Percentiles rank a stretch among this genome's conserved stretches.
These are phyloP conservation scores for Tachycineta bicolor DNA, from an alignment of 2,113 vertebrate species.

Conservation along the genomic window DNA sequence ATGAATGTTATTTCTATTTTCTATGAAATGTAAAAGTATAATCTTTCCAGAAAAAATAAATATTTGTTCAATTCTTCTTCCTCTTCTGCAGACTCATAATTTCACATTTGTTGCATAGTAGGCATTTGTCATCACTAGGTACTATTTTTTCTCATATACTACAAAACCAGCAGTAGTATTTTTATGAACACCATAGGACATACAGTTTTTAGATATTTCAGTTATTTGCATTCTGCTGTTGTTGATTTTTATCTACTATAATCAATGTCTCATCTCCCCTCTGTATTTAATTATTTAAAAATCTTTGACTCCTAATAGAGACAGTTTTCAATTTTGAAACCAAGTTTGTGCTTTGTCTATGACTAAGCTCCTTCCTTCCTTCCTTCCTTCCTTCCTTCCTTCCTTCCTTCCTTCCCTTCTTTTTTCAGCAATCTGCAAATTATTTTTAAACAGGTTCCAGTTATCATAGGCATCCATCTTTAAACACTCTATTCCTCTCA, in stretches of 20 bases:
- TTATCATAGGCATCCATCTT: neutral
- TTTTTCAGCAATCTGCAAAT: neutral
- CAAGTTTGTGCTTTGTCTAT: neutral
- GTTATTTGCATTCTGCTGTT: neutral
- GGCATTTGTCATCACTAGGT: neutral
- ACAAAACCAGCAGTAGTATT: neutral
- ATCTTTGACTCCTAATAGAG: neutral
- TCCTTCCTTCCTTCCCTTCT: neutral
- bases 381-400: neutral
- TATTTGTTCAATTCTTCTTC: neutral
- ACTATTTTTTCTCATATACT: neutral
- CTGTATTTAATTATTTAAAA: neutral
- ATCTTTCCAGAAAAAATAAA: neutral
- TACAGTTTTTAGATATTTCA: neutral
- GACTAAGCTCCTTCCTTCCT: neutral
- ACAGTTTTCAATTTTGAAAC: neutral
- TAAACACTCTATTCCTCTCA: neutral
- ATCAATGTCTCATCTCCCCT: neutral
- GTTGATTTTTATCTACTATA: neutral
- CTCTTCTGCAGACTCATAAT: neutral
- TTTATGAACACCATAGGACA: neutral
- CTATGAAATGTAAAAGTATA: neutral
- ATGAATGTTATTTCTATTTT: neutral
- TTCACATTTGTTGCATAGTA: neutral
- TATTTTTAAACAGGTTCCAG: neutral